Evolutionary conservation across 1,140 invertebrate species (phyloP).

Genomic region (Nylanderia fulva): DNA sequence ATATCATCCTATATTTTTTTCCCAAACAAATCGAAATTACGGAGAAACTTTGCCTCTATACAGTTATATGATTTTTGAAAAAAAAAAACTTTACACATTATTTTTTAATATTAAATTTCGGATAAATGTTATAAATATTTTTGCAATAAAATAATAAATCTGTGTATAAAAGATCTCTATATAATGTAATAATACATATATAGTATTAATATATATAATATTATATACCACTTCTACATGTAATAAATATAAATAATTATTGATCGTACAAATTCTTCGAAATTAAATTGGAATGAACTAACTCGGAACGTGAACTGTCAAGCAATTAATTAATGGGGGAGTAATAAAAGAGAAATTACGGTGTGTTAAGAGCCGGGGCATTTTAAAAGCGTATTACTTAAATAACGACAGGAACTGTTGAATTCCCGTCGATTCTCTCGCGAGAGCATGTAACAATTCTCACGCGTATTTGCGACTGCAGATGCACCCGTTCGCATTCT

Average conservation of each 20-base stretch:
- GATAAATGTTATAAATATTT: too few species aligned
- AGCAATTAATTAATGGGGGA: background rate
- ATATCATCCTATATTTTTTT: background rate
- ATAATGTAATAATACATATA: too few species aligned
- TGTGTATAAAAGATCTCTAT: too few species aligned
- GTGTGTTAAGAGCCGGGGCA: background rate
- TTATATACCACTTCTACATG: too few species aligned
- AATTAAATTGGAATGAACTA: too few species aligned
- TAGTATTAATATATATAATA: too few species aligned
- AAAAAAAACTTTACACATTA: background rate
- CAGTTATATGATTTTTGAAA: background rate
- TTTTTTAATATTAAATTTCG: too few species aligned
- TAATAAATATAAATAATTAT: background rate
- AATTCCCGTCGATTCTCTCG: constrained; percentile 25
- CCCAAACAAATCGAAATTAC: background rate
- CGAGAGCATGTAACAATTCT: constrained; percentile 25
- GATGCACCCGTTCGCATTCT: background rate
- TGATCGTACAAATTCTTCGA: background rate
- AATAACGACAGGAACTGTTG: constrained; percentile 54
- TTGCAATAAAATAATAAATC: too few species aligned
- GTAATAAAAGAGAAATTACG: background rate
- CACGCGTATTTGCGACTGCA: constrained; percentile 54
- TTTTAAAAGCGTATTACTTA: constrained; percentile 31
- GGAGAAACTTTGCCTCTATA: background rate
- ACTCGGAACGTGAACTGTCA: too few species aligned